Evolutionary conservation across 2,797 vertebrate genomes (phyloP), one percentile per base, ranked within the genome.

Genomic region (Pampus argenteus): DNA sequence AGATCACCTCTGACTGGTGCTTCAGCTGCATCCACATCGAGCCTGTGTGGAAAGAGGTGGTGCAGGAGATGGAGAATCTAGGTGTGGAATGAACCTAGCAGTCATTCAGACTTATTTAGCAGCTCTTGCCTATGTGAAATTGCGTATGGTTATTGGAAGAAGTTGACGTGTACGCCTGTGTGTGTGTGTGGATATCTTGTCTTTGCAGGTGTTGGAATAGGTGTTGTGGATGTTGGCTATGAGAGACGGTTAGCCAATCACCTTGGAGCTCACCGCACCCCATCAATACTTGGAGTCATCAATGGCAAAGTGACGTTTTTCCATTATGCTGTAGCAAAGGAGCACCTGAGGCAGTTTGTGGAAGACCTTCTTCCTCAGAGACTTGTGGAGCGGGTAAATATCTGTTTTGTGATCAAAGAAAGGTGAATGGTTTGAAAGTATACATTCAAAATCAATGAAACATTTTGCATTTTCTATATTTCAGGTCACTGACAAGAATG

Each of bases 21-120:
- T 98, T 99, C 85, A 99, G 95, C 95, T 99, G 97, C 76, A 95
- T 98, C 92, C 97, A 98, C 79, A 98, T 99, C 0, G 98, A 99
- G 88, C 98, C 98, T 0, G 95, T 99, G n/a, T 99, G 98, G 98
- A 98, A 97, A 67, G 97, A 99, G 57, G 95, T 95, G 0, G 96
- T 97, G 70, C 96, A 96, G 86, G 97, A 99, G 76, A 77, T 99
- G 89, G 98, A 99, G 88, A 91, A 26, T 0, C 74, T 99, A 73
- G 98, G 98, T 99, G 74, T 87, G 95, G 55, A 68, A 0, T 4
- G 1, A 60, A 40, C 7, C 20, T n/a, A 4, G 42, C 8, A 28
- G 56, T 51, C 5, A 42, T 45, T 1, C 4, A n/a, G 5, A 29
- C 20, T 52, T 1, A 17, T 18, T 2, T 22, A 40, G 10, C 20